A percentile compares a stretch with the other conserved stretches of the same genome.
Conservation (phyloP, 2,888 invertebrate genomes). For the Halictus quadricinctus region DNA sequence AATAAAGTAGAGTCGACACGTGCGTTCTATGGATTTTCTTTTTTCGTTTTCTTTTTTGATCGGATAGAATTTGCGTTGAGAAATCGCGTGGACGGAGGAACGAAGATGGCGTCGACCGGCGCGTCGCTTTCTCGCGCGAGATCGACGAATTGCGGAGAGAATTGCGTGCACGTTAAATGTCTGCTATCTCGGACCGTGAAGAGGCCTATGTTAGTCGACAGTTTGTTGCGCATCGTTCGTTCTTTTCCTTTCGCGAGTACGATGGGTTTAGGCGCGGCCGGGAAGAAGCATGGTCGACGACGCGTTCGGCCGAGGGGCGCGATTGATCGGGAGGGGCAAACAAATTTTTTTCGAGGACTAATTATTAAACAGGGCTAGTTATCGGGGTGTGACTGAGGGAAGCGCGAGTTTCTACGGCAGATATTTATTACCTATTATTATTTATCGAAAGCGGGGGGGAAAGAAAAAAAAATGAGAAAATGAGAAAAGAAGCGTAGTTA, state of each 20-base stretch:
- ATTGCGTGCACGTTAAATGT: slow-evolving; percentile 4
- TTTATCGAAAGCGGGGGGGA: slow-evolving; percentile 63
- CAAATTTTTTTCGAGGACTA: slow-evolving; percentile 56
- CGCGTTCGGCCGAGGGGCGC: slow-evolving; percentile 37
- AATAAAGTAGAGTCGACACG: no score
- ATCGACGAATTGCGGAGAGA: slow-evolving; percentile 21
- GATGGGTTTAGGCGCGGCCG: slow-evolving; percentile 31
- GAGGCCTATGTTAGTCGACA: slow-evolving; percentile 54
- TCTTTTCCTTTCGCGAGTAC: slow-evolving; percentile 40
- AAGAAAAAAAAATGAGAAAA: no score
- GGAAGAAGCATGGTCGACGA: slow-evolving; percentile 30
- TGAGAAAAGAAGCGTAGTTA: slow-evolving; percentile 29
- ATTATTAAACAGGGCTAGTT: slow-evolving; percentile 58
- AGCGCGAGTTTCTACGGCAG: slow-evolving; percentile 62
- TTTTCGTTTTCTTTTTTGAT: neutral
- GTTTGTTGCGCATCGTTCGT: slow-evolving; percentile 12
- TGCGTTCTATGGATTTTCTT: no score
- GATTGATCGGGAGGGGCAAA: slow-evolving; percentile 45
- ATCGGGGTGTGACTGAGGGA: slow-evolving; percentile 56
- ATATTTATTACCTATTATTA: slow-evolving; percentile 71
- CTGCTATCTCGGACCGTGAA: slow-evolving; percentile 6
- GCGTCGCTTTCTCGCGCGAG: slow-evolving; percentile 44
- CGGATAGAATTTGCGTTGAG: neutral
- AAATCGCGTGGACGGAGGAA: neutral
- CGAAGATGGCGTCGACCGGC: neutral